Base-by-base conservation (phyloP, 2,797 vertebrate genomes). In the Halcyon smyrnensis region DNA sequence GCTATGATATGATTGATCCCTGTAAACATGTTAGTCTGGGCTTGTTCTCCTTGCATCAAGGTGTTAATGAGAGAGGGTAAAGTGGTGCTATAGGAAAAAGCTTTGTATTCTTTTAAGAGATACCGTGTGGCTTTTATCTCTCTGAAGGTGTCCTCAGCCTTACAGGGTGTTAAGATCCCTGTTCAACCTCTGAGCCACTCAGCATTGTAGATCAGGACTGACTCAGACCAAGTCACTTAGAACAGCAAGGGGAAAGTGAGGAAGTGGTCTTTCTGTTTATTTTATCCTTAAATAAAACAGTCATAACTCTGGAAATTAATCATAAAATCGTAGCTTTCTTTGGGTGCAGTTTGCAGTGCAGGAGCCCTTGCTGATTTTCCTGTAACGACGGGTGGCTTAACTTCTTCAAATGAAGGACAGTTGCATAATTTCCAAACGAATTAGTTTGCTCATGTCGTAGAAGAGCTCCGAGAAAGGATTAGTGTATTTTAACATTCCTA, bases 211-310 rank as follows among this genome's bases (percentile, higher is more conserved):
- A 69, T 65, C 96, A 59, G 43, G 48, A 16, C 28, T 30, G 76
- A 86, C 83, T 81, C 95, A 91, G 96, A 89, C 97, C 93, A 86
- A 63, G 67, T 50, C 74, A 19, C 28, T 62, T 77, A 92, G 95
- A 98, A 98, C 97, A 97, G 93, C 97, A 86, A 96, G 43, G 69
- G 69, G 65, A 74, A 86, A 93, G 87, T 45, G 93, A 97, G 96
- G 98, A 98, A 97, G 97, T 90, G 93, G 94, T 89, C 96, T 97
- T 98, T 97, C 98, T 97, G 30, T 97, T 94, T 94, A 54, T 92
- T 92, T 95, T 59, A 15, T 94, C 57, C 79, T 92, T 83, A 45
- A 50, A 74, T 78, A 90, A 97, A 96, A 94, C 85, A 93, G 50
- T 90, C 51, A 62, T 95, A 84, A 78, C 73, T 95, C 59, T 32